Conservation (phyloP, 2,113 vertebrate species). For the Crotophaga sulcirostris region DNA sequence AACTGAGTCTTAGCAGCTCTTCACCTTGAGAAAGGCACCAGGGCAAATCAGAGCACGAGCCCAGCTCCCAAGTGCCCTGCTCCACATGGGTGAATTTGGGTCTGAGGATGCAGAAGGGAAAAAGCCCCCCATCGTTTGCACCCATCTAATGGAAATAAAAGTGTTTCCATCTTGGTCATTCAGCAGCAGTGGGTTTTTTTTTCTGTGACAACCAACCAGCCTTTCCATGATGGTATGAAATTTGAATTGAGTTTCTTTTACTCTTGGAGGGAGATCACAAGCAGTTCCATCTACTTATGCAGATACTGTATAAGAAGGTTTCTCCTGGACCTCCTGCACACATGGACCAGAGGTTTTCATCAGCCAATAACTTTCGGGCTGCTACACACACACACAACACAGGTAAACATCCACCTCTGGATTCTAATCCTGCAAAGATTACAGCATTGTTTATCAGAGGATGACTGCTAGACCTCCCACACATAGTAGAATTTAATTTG, state of each 20-base stretch:
- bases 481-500: not conserved
- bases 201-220: not conserved
- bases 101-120: not conserved
- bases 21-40: not conserved
- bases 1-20: not conserved
- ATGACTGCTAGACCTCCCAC: not conserved
- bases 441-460: not conserved
- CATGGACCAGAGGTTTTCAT: not conserved
- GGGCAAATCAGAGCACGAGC: not conserved
- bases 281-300: rapidly evolving
- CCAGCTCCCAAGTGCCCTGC: not conserved
- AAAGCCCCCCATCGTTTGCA: not conserved
- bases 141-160: not conserved
- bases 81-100: not conserved
- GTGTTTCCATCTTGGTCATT: not conserved
- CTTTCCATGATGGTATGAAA: not conserved
- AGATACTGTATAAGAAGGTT: not conserved
- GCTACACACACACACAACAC: not conserved
- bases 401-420: not conserved
- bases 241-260: not conserved
- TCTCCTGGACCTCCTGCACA: not conserved
- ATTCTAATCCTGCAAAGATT: not conserved
- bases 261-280: not conserved
- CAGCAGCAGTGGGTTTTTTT: not conserved
- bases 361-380: not conserved